These are phyloP conservation scores for Stichopus chloronotus DNA, from an alignment of 35 echinoderm and acorn worm species.

Conservation along the genomic window DNA sequence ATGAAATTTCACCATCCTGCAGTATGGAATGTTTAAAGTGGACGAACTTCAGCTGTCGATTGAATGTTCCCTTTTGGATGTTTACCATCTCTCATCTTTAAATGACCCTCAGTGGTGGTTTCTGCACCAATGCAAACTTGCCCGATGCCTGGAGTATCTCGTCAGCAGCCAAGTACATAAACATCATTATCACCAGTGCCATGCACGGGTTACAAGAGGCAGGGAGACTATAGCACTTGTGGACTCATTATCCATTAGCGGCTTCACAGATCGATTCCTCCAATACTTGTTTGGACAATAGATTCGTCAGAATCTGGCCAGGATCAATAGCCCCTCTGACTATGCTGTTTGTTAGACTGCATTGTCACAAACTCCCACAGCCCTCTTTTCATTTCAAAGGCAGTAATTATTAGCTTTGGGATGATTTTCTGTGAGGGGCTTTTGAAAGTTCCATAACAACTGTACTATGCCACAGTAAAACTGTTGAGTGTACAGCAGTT, in stretches of 20 bases:
- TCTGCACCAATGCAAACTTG: background rate
- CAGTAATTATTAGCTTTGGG: slow-evolving; percentile 38
- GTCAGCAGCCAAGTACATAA: background rate
- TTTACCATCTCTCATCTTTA: background rate
- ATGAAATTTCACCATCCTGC: too few species aligned
- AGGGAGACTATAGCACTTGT: slow-evolving; percentile 3
- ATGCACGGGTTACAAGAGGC: background rate
- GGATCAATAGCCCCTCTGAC: slow-evolving; percentile 10
- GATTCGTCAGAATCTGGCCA: background rate
- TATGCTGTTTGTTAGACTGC: background rate
- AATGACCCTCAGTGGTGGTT: background rate
- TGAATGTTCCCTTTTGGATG: background rate
- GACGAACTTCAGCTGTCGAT: too few species aligned
- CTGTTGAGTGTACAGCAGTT: too few species aligned
- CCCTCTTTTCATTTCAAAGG: slow-evolving; percentile 13
- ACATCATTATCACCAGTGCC: slow-evolving; percentile 1
- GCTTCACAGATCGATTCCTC: slow-evolving; percentile 7
- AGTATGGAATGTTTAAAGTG: too few species aligned
- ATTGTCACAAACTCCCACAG: background rate
- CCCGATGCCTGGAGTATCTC: background rate
- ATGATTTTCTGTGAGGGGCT: slow-evolving; percentile 2
- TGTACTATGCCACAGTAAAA: too few species aligned
- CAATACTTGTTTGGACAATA: slow-evolving; percentile 16
- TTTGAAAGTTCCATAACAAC: background rate
- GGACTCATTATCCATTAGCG: slow-evolving; percentile 36